Conservation (phyloP, 2,113 vertebrate species). For the Phalacrocorax pelagicus region DNA sequence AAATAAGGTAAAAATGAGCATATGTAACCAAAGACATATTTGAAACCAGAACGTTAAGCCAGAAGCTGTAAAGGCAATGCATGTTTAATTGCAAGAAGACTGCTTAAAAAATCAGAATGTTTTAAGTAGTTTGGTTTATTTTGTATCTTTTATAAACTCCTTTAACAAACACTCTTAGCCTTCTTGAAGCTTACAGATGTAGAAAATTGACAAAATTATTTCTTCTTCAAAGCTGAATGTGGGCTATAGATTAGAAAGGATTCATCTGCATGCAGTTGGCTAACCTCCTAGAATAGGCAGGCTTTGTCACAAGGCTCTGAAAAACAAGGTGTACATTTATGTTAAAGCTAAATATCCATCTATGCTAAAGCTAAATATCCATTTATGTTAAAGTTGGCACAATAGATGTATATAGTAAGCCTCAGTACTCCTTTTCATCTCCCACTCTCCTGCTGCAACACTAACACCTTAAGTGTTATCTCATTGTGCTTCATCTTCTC, state of each 20-base stretch:
- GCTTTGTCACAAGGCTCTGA: neutral
- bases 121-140: neutral
- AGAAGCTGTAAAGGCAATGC: neutral
- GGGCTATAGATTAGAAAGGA: neutral
- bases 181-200: neutral
- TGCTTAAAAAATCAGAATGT: neutral
- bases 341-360: neutral
- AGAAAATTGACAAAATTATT: neutral
- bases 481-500: neutral
- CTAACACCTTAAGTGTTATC: neutral
- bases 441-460: neutral
- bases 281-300: neutral
- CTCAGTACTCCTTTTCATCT: neutral
- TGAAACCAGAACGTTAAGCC: neutral
- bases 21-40: neutral
- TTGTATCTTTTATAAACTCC: neutral
- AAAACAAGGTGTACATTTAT: neutral
- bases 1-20: neutral
- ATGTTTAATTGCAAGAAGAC: neutral
- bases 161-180: neutral
- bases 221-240: neutral
- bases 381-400: neutral
- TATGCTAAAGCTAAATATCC: neutral
- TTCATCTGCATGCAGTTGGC: neutral
- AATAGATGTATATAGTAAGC: neutral